A percentile compares a stretch with the other conserved stretches of the same genome.
Evolutionary conservation across 2,797 vertebrate species (phyloP).

Genomic region (Amblyraja radiata): DNA sequence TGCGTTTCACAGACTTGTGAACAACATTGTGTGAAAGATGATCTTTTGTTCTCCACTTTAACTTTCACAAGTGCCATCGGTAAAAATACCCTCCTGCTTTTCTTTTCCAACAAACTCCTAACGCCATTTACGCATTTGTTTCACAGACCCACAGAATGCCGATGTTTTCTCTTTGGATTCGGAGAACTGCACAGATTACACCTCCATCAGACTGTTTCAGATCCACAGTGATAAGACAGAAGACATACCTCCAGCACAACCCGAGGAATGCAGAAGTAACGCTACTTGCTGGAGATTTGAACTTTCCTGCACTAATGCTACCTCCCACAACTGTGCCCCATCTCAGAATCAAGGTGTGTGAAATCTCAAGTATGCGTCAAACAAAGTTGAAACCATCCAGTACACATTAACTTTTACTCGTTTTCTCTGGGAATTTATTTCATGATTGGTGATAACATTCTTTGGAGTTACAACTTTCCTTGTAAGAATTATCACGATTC

Average conservation of each 20-base stretch:
- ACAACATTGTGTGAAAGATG: not conserved
- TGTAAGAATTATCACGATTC: not conserved
- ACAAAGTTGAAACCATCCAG: not conserved
- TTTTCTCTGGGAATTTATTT: not conserved
- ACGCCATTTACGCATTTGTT: not conserved
- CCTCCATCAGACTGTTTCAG: not conserved
- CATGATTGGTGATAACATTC: not conserved
- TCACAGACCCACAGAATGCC: not conserved
- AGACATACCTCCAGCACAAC: not conserved
- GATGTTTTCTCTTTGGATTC: not conserved
- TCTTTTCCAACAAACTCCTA: not conserved
- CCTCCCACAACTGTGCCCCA: not conserved
- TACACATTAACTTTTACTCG: not conserved
- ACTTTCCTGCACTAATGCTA: not conserved
- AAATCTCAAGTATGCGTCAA: not conserved
- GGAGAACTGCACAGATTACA: not conserved
- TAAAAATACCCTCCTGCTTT: not conserved
- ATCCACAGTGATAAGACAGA: not conserved
- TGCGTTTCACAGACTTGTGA: not conserved
- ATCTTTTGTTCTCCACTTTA: not conserved
- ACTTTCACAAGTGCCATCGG: not conserved
- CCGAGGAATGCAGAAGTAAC: not conserved
- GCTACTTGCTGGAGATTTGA: not conserved
- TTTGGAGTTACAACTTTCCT: not conserved
- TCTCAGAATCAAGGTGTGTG: constrained; percentile 13